Evolutionary conservation across 1,140 invertebrate species (phyloP).

Genomic region (Lordiphosa mommai): DNA sequence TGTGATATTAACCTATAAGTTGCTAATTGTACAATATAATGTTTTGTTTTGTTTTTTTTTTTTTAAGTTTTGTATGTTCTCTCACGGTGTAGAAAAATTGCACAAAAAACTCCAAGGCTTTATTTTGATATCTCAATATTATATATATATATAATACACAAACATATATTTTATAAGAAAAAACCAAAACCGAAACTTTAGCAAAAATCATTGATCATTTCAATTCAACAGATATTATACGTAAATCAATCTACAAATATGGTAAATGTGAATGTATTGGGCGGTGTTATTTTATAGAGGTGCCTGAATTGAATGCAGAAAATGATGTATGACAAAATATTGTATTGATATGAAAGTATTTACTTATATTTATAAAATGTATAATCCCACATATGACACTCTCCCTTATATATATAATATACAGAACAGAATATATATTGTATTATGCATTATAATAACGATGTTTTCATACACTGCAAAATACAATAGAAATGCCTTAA

Average conservation of each 20-base stretch:
- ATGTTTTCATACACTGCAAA: slow-evolving; percentile 37
- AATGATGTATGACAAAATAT: slow-evolving; percentile 10
- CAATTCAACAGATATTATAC: too few species aligned
- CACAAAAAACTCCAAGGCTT: slow-evolving; percentile 60
- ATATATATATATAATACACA: slow-evolving; percentile 28
- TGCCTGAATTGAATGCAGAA: slow-evolving; percentile 11
- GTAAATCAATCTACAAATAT: too few species aligned
- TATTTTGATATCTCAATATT: slow-evolving; percentile 22
- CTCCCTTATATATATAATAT: slow-evolving; percentile 6
- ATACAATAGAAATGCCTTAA: slow-evolving; percentile 24
- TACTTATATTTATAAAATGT: slow-evolving; percentile 39
- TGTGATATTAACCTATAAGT: slow-evolving; percentile 31
- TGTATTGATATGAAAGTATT: slow-evolving; percentile 40
- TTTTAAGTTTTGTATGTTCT: slow-evolving; percentile 21
- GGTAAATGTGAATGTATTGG: background rate
- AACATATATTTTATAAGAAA: background rate
- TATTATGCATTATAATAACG: slow-evolving; percentile 16
- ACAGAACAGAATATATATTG: slow-evolving; percentile 15
- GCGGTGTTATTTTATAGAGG: slow-evolving; percentile 14
- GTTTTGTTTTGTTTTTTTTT: slow-evolving; percentile 24
- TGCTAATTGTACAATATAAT: slow-evolving; percentile 25
- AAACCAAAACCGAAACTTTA: too few species aligned
- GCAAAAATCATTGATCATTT: too few species aligned
- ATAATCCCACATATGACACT: slow-evolving; percentile 29
- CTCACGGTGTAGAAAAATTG: slow-evolving; percentile 62